Evolutionary conservation across 1,140 invertebrate species (phyloP).

Genomic region (Calycopis cecrops): DNA sequence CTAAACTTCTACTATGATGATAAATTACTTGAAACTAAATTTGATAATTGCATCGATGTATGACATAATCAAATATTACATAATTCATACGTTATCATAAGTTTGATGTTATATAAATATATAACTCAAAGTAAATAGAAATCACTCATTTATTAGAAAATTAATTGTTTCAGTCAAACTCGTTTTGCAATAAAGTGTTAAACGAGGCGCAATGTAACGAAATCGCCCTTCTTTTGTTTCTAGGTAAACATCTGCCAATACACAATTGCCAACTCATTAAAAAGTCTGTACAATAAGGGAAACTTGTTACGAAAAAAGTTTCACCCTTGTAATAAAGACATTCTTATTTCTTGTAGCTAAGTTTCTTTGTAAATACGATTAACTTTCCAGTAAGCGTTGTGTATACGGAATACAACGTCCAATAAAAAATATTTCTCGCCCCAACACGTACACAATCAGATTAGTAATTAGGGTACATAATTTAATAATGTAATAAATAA

Average conservation of each 20-base stretch:
- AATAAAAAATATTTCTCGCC: neutral
- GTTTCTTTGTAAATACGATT: slow-evolving; percentile 8
- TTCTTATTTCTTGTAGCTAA: slow-evolving; percentile 6
- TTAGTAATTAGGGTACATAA: neutral
- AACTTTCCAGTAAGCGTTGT: neutral
- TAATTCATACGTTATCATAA: too few species aligned
- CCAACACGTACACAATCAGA: neutral
- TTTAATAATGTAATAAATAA: slow-evolving; percentile 1
- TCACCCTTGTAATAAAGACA: slow-evolving; percentile 11
- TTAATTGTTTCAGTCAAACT: too few species aligned
- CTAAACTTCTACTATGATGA: too few species aligned
- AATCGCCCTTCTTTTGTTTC: neutral
- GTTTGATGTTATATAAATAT: too few species aligned
- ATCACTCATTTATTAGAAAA: too few species aligned
- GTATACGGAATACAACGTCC: neutral
- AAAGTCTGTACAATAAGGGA: slow-evolving; percentile 2
- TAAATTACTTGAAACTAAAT: too few species aligned
- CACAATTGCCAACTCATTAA: slow-evolving; percentile 12
- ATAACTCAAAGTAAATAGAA: too few species aligned
- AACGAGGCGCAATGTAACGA: neutral
- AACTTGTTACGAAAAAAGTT: slow-evolving; percentile 10
- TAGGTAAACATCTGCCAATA: slow-evolving; percentile 8
- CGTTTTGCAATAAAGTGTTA: neutral
- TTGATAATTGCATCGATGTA: too few species aligned
- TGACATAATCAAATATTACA: too few species aligned